Evolutionary conservation across 2,888 invertebrate genomes (phyloP).

Genomic region (Girardia tigrina): DNA sequence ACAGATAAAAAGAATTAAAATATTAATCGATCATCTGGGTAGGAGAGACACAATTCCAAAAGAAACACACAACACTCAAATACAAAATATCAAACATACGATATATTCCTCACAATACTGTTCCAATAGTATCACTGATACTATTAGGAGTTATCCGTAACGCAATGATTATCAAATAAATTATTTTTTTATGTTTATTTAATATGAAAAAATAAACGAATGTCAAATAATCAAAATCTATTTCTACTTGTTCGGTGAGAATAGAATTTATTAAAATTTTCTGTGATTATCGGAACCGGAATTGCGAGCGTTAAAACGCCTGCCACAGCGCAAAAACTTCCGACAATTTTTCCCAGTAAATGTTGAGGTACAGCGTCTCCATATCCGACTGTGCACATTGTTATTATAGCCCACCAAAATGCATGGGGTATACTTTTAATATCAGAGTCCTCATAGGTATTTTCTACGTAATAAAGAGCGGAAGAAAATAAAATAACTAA

Average conservation of each 20-base stretch:
- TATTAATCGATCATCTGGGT: too few species aligned
- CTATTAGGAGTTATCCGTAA: too few species aligned
- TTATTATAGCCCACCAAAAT: constrained; percentile 51
- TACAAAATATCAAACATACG: too few species aligned
- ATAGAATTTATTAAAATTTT: constrained; percentile 49
- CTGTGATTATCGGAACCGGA: constrained; percentile 48
- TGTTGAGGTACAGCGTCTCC: constrained; percentile 49
- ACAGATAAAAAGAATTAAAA: too few species aligned
- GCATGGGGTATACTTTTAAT: constrained; percentile 50
- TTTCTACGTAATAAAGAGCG: constrained; percentile 53
- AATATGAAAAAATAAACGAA: too few species aligned
- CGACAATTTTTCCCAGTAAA: constrained; percentile 46
- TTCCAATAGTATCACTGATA: too few species aligned
- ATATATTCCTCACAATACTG: too few species aligned
- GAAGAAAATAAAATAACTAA: constrained; percentile 51
- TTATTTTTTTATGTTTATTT: too few species aligned
- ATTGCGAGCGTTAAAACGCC: constrained; percentile 49
- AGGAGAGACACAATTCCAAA: too few species aligned
- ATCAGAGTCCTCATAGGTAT: constrained; percentile 45
- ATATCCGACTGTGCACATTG: constrained; percentile 50
- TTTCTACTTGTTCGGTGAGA: constrained; percentile 39
- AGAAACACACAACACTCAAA: too few species aligned
- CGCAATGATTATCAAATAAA: too few species aligned
- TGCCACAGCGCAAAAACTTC: constrained; percentile 47
- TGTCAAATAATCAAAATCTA: constrained; percentile 1